Percentiles rank a stretch among this genome's conserved stretches.
Conservation (phyloP, 1,140 invertebrate species). For the Hyposmocoma kahamanoa region DNA sequence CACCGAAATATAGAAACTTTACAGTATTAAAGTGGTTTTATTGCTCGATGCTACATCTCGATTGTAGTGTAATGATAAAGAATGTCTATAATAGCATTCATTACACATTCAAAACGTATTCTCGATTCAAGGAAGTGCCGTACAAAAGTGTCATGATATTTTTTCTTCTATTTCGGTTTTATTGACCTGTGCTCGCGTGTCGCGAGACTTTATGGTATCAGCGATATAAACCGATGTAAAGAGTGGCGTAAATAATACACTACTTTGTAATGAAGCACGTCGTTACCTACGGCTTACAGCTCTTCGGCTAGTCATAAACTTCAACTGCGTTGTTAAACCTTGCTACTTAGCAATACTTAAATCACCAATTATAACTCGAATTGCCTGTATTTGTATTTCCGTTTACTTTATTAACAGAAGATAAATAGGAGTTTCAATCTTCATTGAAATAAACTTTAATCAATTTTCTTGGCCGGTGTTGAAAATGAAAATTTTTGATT, state of each 20-base stretch:
- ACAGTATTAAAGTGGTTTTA: slow-evolving; percentile 11
- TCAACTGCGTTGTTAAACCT: no score
- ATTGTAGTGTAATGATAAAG: no score
- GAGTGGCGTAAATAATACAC: slow-evolving; percentile 37
- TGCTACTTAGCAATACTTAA: no score
- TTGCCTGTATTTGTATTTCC: neutral
- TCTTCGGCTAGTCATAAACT: slow-evolving; percentile 32
- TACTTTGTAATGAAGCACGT: slow-evolving; percentile 42
- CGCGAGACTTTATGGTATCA: slow-evolving; percentile 2
- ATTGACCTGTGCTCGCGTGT: neutral
- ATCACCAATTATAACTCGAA: no score
- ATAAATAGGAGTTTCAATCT: no score
- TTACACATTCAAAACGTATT: neutral
- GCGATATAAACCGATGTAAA: slow-evolving; percentile 20
- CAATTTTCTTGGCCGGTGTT: neutral
- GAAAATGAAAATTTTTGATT: slow-evolving; percentile 18
- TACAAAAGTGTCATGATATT: slow-evolving; percentile 1
- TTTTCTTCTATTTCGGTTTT: neutral
- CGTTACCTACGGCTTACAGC: slow-evolving; percentile 35
- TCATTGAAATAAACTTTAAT: no score
- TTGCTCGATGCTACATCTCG: no score
- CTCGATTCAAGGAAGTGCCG: neutral
- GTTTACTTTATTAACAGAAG: no score
- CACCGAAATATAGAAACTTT: slow-evolving; percentile 12
- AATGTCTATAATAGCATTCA: no score